Evolutionary conservation across 2,888 invertebrate genomes (phyloP).

Genomic region (Galeruca laticollis): DNA sequence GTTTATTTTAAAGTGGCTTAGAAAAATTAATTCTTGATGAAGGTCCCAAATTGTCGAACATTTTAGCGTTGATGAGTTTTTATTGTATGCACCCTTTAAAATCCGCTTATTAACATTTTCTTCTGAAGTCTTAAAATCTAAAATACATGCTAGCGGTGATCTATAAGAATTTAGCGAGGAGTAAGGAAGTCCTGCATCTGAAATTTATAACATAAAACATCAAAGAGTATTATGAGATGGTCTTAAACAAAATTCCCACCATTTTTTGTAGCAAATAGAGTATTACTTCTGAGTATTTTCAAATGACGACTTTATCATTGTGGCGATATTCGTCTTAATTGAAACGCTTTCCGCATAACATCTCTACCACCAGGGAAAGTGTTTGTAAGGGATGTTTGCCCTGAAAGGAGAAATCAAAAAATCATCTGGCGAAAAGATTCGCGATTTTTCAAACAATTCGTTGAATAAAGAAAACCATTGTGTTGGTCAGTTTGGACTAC

Average conservation of each 20-base stretch:
- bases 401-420: conserved; percentile 26
- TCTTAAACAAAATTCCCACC: too few relatives aligned
- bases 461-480: conserved; percentile 25
- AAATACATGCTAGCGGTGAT: background rate
- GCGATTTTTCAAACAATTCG: background rate
- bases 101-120: background rate
- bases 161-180: background rate
- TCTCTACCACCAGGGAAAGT: conserved; percentile 45
- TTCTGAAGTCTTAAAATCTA: background rate
- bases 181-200: background rate
- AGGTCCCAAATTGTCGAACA: background rate
- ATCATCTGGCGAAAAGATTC: conserved; percentile 1
- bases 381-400: conserved; percentile 13
- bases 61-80: background rate
- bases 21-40: background rate
- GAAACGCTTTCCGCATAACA: conserved; percentile 42
- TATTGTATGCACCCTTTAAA: background rate
- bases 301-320: too few relatives aligned
- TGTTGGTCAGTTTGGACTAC: too few relatives aligned
- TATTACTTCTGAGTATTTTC: too few relatives aligned
- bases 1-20: background rate
- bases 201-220: background rate
- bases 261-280: too few relatives aligned
- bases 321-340: conserved; percentile 29
- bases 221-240: too few relatives aligned